Evolutionary conservation across 2,888 invertebrate genomes (phyloP), one percentile per base, ranked within the genome.

Genomic region (Oscheius sp.): DNA sequence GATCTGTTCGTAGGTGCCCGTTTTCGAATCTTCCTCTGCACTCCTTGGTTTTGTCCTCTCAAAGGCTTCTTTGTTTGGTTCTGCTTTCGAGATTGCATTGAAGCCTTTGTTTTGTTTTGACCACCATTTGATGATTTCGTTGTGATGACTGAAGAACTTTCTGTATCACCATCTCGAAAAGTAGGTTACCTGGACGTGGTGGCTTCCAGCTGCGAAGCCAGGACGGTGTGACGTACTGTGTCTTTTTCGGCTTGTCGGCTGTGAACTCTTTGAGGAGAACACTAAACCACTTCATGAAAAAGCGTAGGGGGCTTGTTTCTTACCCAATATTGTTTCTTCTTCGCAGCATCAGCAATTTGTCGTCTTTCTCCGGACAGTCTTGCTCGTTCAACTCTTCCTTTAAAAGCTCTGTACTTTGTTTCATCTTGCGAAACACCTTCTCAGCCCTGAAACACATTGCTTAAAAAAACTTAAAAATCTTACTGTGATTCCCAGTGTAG

Each of bases 201-300:
- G 37, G 62, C 7, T 62, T 62, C 62, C 62, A 62, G 10, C 35
- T 21, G 13, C n/a, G 42, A 11, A 62, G 42, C 62, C 62, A 62
- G 3, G 62, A 62, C 62, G 62, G 62, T n/a, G 37, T 37, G n/a
- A 62, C 13, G 21, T 42, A 29, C 10, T 62, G 62, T 2, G 62
- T 35, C 10, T 37, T 37, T 37, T 42, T n/a, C 1, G 62, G 62
- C 7, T 37, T 47, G 10, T 37, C 21, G 47, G 10, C n/a, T 13
- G 37, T 37, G 47, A 62, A 47, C 13, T 37, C 62, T n/a, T 35
- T 47, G 13, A 47, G 42, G 13, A 62, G 37, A 62, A 62, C 62
- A 2, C 62, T 62, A 2, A 47, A 42, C 33, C 9, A 32, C 7
- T 53, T 13, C 11, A 3, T 9, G 1, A 21, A 55, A 21, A 13